A percentile compares a stretch with the other conserved stretches of the same genome.
Conservation (phyloP, 2,888 invertebrate genomes). For the Dione vanillae region DNA sequence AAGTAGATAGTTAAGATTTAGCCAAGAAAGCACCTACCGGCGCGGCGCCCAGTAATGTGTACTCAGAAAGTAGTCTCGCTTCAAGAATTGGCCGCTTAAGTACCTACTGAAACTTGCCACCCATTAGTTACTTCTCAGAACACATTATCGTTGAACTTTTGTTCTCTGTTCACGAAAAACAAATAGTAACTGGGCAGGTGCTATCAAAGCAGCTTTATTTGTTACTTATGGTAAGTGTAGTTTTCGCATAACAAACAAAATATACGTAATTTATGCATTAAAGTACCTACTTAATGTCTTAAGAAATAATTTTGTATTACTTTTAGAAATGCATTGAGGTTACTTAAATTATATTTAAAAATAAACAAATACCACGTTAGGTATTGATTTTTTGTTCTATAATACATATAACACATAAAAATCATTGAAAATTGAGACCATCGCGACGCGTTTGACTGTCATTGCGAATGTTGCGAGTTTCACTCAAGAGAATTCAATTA, state of each 20-base stretch:
- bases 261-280: slow-evolving; percentile 2
- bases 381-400: too few species aligned
- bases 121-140: slow-evolving; percentile 79
- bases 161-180: slow-evolving; percentile 64
- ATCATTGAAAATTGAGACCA: too few species aligned
- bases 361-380: too few species aligned
- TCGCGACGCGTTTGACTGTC: too few species aligned
- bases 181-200: slow-evolving; percentile 54
- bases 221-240: slow-evolving; percentile 40
- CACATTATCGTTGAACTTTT: slow-evolving; percentile 79
- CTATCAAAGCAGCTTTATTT: slow-evolving; percentile 47
- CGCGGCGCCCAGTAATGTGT: slow-evolving; percentile 75
- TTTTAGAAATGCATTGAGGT: too few species aligned
- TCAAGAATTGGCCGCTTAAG: slow-evolving; percentile 78
- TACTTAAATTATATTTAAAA: too few species aligned
- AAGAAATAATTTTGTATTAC: not conserved
- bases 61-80: slow-evolving; percentile 77
- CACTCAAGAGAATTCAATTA: too few species aligned
- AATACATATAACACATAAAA: too few species aligned
- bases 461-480: too few species aligned
- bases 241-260: slow-evolving; percentile 26
- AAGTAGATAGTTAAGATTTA: slow-evolving; percentile 81
- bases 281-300: not conserved
- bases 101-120: slow-evolving; percentile 76
- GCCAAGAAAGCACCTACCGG: slow-evolving; percentile 67